Base-by-base conservation (phyloP, 2,888 invertebrate species). In the Aethes cnicana region DNA sequence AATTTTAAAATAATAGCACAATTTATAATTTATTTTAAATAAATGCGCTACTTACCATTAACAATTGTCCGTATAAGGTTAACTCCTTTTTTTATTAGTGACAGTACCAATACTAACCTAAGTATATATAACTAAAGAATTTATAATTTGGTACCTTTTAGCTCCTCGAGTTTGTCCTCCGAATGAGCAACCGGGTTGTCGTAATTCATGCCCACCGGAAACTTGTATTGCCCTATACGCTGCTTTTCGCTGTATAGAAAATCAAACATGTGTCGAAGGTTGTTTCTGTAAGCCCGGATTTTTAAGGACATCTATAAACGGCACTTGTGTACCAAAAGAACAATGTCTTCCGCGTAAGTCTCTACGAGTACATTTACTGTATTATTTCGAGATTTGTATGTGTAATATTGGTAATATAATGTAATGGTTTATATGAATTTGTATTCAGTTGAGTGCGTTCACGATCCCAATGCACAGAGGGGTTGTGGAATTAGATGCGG, bases 251-350 rank as follows among this genome's bases (percentile, higher is more conserved):
- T 49, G 49, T 28, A 28, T 43, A 1, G 14, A 7, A 4, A 49
- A 49, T 20, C 49, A 49, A 49, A 49, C 49, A 11, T 49, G 49
- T 21, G 43, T 43, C 4, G 11, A 50, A 18, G 42, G 46, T 3
- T 54, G 54, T 42, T 43, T 46, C 23, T 54, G 54, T 39, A 50
- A 30, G 8, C 1, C 23, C 4, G 50, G 36, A 21, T 54, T 21
- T 28, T 28, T 41, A 6, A 39, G 54, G 12, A 18, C 32, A 21
- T 14, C 9, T 3, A 11, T 6, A 9, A 30, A 28, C 6, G 49
- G 49, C 12, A 30, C 21, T 3, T 54, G 54, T n/a, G 44, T 50
- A 16, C 41, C 41, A 2, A n/a, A 8, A n/a, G 41, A 54, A 18
- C 16, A 50, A 36, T 54, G 54, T 8, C 36, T 18, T 1, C 42